Conservation (phyloP, 2,113 vertebrate genomes). For the Phalacrocorax brasilianus region DNA sequence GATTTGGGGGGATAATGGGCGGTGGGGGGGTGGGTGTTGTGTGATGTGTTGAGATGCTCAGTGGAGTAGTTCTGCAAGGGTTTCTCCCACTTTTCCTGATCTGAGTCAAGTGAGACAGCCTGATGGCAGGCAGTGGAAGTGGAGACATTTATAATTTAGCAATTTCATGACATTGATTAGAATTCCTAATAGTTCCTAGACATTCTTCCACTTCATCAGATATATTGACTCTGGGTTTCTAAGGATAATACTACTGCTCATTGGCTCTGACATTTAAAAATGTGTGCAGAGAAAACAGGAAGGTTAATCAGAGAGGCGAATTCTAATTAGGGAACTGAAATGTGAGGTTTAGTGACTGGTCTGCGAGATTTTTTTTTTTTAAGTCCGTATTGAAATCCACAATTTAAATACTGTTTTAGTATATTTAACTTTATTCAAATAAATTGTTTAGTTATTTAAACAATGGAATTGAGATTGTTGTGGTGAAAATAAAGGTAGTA, state of each 20-base stretch:
- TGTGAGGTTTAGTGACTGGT: background rate
- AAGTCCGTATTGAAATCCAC: background rate
- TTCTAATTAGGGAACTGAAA: conserved; percentile 46
- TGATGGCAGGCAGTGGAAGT: background rate
- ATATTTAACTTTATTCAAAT: background rate
- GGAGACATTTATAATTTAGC: background rate
- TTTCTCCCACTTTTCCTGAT: background rate
- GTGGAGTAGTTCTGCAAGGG: background rate
- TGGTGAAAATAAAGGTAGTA: background rate
- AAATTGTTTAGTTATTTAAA: background rate
- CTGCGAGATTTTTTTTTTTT: background rate
- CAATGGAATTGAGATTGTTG: background rate
- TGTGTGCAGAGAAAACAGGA: conserved; percentile 8
- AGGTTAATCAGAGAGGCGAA: conserved; percentile 7
- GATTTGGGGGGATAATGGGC: too few relatives aligned
- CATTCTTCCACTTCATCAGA: background rate
- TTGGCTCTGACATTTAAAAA: conserved; percentile 36
- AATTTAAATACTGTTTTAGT: background rate
- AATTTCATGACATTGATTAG: background rate
- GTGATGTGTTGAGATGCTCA: background rate
- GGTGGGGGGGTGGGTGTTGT: too few relatives aligned
- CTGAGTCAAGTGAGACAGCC: background rate
- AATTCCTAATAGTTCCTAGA: background rate
- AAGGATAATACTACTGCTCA: background rate
- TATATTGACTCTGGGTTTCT: background rate